Conservation (phyloP, 2,113 vertebrate genomes). For the Agapornis roseicollis region DNA sequence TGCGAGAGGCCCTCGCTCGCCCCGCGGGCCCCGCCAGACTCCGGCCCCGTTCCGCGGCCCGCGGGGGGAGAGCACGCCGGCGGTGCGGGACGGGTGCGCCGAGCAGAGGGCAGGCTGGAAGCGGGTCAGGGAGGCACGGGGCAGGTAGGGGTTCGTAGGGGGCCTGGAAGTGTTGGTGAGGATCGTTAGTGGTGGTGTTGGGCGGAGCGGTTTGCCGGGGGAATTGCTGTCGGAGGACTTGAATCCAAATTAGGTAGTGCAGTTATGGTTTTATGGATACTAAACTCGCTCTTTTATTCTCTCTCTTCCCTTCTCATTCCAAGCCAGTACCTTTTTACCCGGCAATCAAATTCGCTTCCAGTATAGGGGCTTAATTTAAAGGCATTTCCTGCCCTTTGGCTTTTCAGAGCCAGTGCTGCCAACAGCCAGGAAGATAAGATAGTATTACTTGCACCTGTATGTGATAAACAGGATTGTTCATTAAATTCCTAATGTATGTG, state of each 20-base stretch:
- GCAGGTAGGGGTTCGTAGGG: neutral
- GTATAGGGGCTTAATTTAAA: neutral
- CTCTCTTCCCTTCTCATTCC: neutral
- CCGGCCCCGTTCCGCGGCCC: neutral
- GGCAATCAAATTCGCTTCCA: neutral
- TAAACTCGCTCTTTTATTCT: neutral
- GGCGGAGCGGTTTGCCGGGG: neutral
- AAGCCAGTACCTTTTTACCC: neutral
- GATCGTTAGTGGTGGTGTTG: neutral
- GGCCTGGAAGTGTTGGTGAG: neutral
- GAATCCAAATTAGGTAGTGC: neutral
- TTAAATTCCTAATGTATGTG: accelerated
- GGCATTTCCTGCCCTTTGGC: neutral
- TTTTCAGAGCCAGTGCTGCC: neutral
- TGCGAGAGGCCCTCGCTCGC: neutral
- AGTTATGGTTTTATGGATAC: accelerated
- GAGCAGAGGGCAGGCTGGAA: neutral
- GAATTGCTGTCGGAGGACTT: neutral
- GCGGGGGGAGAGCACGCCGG: too few species aligned
- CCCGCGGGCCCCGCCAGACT: too few species aligned
- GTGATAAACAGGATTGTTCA: neutral
- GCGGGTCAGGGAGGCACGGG: too few species aligned
- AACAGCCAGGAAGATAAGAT: neutral
- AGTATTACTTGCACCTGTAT: neutral
- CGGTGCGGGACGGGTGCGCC: too few species aligned